Conservation (phyloP, 2,113 vertebrate genomes). For the Helogale parvula region DNA sequence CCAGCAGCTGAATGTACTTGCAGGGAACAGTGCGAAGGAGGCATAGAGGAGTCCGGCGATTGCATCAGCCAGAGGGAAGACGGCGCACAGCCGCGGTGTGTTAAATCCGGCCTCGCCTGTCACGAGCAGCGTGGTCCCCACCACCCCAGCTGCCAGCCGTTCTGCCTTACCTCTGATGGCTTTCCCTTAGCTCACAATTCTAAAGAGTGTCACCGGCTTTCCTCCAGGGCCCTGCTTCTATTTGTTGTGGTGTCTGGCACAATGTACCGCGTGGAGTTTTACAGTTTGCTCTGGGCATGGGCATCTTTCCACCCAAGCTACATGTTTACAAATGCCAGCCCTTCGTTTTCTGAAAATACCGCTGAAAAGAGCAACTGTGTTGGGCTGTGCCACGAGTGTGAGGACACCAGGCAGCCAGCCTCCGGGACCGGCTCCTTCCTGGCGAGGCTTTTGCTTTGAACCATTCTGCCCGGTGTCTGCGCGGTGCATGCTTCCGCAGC, state of each 20-base stretch:
- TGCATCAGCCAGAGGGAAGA: fast-evolving
- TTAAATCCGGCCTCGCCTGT: neutral
- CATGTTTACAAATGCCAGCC: slow-evolving; percentile 71
- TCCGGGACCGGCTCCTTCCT: neutral
- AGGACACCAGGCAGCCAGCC: neutral
- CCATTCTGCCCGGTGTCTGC: neutral
- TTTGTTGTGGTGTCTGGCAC: slow-evolving; percentile 69
- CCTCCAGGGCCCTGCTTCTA: slow-evolving; percentile 26
- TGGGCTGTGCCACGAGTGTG: slow-evolving; percentile 6
- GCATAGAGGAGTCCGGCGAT: fast-evolving
- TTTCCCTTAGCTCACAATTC: slow-evolving; percentile 30
- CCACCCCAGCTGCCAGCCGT: neutral
- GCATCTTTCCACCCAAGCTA: slow-evolving; percentile 67
- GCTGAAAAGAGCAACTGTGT: slow-evolving; percentile 71
- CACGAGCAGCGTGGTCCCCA: fast-evolving
- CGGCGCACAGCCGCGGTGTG: fast-evolving
- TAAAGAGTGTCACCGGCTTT: neutral
- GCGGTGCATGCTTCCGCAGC: neutral
- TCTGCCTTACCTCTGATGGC: neutral
- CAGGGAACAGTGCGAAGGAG: neutral
- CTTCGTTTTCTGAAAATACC: slow-evolving; percentile 67
- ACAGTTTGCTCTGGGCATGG: slow-evolving; percentile 70
- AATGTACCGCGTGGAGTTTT: slow-evolving; percentile 61
- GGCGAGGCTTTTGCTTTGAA: neutral
- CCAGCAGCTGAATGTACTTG: neutral